Evolutionary conservation across 1,140 invertebrate genomes (phyloP).

Genomic region (Cotesia chilonis): DNA sequence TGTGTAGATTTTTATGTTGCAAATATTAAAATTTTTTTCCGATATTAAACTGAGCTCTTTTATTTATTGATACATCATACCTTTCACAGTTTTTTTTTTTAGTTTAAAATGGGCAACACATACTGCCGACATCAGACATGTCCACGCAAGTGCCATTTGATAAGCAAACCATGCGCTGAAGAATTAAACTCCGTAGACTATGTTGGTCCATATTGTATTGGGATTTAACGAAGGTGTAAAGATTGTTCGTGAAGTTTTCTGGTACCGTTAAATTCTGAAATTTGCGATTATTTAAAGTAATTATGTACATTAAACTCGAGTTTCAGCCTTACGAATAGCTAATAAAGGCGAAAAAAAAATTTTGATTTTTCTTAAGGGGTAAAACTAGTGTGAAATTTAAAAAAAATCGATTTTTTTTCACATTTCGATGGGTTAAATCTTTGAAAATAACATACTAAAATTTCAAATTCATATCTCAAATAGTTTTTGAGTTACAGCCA

Average conservation of each 20-base stretch:
- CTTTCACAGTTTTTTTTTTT: constrained; percentile 9
- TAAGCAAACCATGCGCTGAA: constrained; percentile 39
- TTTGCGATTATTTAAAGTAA: background rate
- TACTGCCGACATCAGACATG: constrained; percentile 42
- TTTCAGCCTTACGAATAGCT: no score
- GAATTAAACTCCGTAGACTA: constrained; percentile 39
- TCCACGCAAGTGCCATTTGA: constrained; percentile 39
- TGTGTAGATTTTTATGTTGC: constrained; percentile 8
- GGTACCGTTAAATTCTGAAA: constrained; percentile 41
- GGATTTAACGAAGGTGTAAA: constrained; percentile 40
- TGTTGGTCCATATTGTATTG: constrained; percentile 35
- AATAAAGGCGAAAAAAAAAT: no score
- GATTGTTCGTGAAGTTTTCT: constrained; percentile 44
- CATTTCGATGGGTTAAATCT: no score
- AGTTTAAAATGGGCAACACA: constrained; percentile 46
- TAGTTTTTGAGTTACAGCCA: no score
- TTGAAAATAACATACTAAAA: no score
- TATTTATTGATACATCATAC: background rate
- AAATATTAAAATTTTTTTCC: constrained; percentile 7
- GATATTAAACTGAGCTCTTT: background rate
- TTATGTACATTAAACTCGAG: no score
- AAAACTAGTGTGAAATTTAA: no score
- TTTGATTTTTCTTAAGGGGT: no score
- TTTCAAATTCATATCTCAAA: no score
- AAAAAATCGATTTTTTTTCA: no score